Evolutionary conservation across 2,113 vertebrate species (phyloP).

Genomic region (Prietella phreatophila): DNA sequence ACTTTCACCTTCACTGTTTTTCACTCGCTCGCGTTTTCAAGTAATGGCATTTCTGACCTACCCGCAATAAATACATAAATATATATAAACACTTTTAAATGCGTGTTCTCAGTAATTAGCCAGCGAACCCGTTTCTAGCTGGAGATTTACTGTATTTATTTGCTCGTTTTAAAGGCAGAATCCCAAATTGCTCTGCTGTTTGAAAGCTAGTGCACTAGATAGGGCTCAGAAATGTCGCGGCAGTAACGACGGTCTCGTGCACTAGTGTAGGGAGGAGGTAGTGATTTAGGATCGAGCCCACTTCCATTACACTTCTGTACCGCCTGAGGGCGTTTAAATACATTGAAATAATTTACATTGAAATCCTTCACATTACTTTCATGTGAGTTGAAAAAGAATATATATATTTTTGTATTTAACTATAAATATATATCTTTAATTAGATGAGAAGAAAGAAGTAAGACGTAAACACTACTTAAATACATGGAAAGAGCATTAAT

Average conservation of each 20-base stretch:
- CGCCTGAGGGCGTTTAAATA: too few relatives aligned
- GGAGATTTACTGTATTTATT: neutral
- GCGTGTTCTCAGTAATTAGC: neutral
- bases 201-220: neutral
- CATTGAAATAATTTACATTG: too few relatives aligned
- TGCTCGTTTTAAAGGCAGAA: neutral
- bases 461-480: neutral
- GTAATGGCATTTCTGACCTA: too few relatives aligned
- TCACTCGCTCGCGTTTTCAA: neutral
- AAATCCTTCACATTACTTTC: too few relatives aligned
- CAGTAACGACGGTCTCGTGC: fast-evolving
- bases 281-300: neutral
- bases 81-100: neutral
- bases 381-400: too few relatives aligned
- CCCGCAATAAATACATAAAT: neutral
- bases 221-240: neutral
- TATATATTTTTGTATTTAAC: too few relatives aligned
- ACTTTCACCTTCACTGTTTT: slow-evolving; percentile 47
- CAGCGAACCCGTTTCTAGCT: neutral
- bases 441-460: neutral
- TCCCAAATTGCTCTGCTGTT: neutral
- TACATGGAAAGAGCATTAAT: neutral
- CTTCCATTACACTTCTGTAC: too few relatives aligned
- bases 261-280: neutral
- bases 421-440: too few relatives aligned